phyloP scores from a whole-genome alignment of 2,797 vertebrate species.

The Merluccius polli region DNA sequence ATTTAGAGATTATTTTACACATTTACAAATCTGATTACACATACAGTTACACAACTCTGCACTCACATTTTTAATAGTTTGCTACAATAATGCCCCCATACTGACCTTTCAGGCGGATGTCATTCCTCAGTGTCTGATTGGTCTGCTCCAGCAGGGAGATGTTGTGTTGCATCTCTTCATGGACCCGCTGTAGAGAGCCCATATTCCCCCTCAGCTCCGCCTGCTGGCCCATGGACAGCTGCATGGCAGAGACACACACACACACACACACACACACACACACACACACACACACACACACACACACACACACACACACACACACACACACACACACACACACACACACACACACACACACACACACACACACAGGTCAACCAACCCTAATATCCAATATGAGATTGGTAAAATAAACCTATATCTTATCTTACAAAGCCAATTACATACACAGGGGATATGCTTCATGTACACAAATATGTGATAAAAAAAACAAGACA shows the following conservation, averaged over 20 bases:
- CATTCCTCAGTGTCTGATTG: constrained; percentile 61
- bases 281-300: background rate
- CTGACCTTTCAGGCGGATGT: constrained; percentile 75
- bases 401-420: background rate
- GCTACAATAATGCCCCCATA: too few species aligned
- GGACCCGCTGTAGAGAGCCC: constrained; percentile 63
- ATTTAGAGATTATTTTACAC: too few species aligned
- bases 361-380: background rate
- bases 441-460: background rate
- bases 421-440: background rate
- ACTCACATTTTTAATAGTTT: too few species aligned
- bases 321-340: too few species aligned
- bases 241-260: constrained; percentile 24
- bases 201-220: constrained; percentile 63
- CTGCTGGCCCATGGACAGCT: constrained; percentile 74
- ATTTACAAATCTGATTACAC: too few species aligned
- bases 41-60: too few species aligned
- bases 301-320: too few species aligned
- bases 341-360: too few species aligned
- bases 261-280: background rate
- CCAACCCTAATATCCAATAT: background rate
- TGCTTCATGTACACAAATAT: background rate
- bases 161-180: constrained; percentile 59
- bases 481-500: background rate
- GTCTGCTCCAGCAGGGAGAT: constrained; percentile 72